Conservation (phyloP, 2,888 invertebrate species). For the Heliothis peltigera region DNA sequence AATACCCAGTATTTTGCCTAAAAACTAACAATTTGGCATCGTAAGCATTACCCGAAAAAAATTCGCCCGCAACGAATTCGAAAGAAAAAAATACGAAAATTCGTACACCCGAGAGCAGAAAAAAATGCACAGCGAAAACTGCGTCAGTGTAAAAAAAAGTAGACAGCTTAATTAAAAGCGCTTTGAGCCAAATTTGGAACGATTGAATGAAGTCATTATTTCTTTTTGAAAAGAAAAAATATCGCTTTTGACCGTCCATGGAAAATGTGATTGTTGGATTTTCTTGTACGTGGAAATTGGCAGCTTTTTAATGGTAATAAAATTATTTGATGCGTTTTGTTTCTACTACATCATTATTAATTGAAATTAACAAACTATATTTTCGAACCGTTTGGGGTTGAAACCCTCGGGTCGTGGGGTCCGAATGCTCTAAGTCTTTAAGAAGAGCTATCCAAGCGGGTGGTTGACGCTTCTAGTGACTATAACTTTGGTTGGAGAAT, state of each 20-base stretch:
- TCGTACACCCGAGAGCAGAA: slow-evolving; percentile 5
- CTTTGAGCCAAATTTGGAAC: slow-evolving; percentile 19
- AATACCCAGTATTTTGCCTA: slow-evolving; percentile 19
- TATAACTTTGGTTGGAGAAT: no score
- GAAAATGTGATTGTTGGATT: background rate
- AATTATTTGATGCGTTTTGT: background rate
- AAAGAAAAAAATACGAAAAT: slow-evolving; percentile 20
- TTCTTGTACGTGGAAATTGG: background rate
- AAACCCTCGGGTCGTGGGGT: no score
- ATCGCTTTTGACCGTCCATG: background rate
- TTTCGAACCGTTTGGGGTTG: no score
- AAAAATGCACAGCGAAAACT: slow-evolving; percentile 33
- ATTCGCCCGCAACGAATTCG: slow-evolving; percentile 18
- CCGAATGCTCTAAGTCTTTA: no score
- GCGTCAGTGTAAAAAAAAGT: slow-evolving; percentile 16
- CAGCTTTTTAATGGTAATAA: background rate
- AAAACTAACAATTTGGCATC: slow-evolving; percentile 35
- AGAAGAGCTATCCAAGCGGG: no score
- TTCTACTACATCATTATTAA: background rate
- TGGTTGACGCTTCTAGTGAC: no score
- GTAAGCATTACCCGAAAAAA: slow-evolving; percentile 39
- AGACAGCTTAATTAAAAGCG: slow-evolving; percentile 38
- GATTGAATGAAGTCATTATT: slow-evolving; percentile 31
- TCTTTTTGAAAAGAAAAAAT: background rate
- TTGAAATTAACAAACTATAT: no score